These are phyloP conservation scores for Dilophus febrilis DNA, from an alignment of 2,888 invertebrate genomes.

Conservation along the genomic window DNA sequence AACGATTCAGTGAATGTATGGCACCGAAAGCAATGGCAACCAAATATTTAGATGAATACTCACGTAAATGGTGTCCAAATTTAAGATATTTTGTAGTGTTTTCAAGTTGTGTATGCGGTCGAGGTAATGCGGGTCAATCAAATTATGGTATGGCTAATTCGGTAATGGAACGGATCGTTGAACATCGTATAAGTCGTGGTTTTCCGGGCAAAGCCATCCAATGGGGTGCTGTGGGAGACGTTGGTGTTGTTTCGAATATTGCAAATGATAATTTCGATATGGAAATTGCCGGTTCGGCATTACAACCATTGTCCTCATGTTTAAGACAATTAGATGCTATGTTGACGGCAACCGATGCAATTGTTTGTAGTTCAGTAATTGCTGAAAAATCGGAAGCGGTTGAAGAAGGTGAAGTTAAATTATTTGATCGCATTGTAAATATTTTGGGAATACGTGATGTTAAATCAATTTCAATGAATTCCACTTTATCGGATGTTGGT, in stretches of 20 bases:
- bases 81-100: slow-evolving; percentile 70
- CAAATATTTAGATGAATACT: slow-evolving; percentile 50
- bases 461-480: slow-evolving; percentile 50
- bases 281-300: slow-evolving; percentile 63
- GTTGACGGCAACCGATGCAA: slow-evolving; percentile 46
- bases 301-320: slow-evolving; percentile 72
- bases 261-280: slow-evolving; percentile 49
- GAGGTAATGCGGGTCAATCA: slow-evolving; percentile 81
- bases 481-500: slow-evolving; percentile 74
- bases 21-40: slow-evolving; percentile 69
- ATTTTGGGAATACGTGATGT: slow-evolving; percentile 49
- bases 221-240: slow-evolving; percentile 87
- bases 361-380: slow-evolving; percentile 72
- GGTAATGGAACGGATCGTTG: slow-evolving; percentile 76
- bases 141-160: slow-evolving; percentile 87
- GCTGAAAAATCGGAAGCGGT: slow-evolving; percentile 58
- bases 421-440: slow-evolving; percentile 54
- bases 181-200: slow-evolving; percentile 47
- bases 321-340: slow-evolving; percentile 55
- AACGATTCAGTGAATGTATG: slow-evolving; percentile 48
- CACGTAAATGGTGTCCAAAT: slow-evolving; percentile 37
- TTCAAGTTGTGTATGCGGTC: slow-evolving; percentile 80
- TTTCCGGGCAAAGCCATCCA: slow-evolving; percentile 70
- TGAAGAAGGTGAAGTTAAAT: slow-evolving; percentile 43
- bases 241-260: slow-evolving; percentile 65